Conservation (phyloP, 1,140 invertebrate species). For the Drosophila bifasciata region DNA sequence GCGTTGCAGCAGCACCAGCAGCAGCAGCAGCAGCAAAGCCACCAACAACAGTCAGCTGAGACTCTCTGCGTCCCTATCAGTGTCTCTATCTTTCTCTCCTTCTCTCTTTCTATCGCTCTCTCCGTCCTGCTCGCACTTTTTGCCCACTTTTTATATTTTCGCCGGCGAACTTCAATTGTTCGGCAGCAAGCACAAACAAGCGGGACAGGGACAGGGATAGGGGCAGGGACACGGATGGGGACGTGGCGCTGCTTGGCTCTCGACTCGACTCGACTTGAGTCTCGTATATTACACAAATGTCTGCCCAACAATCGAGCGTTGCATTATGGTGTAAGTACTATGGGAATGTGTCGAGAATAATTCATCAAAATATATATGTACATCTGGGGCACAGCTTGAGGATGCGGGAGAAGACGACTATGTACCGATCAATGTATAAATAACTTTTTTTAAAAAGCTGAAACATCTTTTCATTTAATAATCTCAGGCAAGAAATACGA, state of each 20-base stretch:
- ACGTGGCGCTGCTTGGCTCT: slow-evolving; percentile 30
- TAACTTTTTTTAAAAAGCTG: too few relatives aligned
- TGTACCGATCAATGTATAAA: too few relatives aligned
- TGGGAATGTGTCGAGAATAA: slow-evolving; percentile 20
- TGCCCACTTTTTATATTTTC: slow-evolving; percentile 71
- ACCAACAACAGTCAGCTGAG: slow-evolving; percentile 47
- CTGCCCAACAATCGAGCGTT: slow-evolving; percentile 49
- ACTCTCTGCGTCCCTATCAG: neutral
- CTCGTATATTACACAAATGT: slow-evolving; percentile 70
- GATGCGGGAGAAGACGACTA: too few relatives aligned
- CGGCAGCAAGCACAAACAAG: slow-evolving; percentile 63
- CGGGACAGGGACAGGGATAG: slow-evolving; percentile 13
- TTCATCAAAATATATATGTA: slow-evolving; percentile 9
- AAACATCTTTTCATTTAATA: too few relatives aligned
- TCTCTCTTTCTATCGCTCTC: slow-evolving; percentile 6
- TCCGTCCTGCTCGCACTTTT: slow-evolving; percentile 2
- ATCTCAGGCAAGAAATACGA: too few relatives aligned
- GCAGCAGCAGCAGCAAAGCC: slow-evolving; percentile 5
- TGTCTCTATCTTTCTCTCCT: slow-evolving; percentile 9
- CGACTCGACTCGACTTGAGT: slow-evolving; percentile 33
- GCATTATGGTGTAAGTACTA: slow-evolving; percentile 45
- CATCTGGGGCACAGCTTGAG: neutral
- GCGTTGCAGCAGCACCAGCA: slow-evolving; percentile 70
- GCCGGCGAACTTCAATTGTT: slow-evolving; percentile 76
- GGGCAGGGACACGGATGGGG: neutral